phyloP scores from a whole-genome alignment of 2,888 invertebrate genomes.

The Xestia c-nigrum region DNA sequence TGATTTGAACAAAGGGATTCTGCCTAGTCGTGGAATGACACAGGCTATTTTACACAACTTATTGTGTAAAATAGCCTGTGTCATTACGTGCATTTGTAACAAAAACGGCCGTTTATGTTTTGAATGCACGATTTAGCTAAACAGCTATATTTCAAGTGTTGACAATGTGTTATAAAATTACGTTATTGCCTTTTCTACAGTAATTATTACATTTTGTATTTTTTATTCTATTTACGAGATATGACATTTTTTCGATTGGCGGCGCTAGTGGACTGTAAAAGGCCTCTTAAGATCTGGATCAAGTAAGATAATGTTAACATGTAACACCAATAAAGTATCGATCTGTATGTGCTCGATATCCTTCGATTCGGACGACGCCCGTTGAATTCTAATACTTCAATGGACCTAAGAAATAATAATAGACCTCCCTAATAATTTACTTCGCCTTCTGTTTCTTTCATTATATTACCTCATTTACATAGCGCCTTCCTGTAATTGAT shows the following conservation, averaged over 20 bases:
- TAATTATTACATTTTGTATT: too few species aligned
- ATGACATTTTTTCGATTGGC: too few species aligned
- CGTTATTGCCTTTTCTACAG: too few species aligned
- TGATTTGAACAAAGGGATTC: not conserved
- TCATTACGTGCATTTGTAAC: too few species aligned
- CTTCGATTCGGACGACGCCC: constrained; percentile 10
- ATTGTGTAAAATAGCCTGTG: too few species aligned
- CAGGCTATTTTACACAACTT: not conserved
- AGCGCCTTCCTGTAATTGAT: constrained; percentile 52
- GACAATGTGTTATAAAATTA: too few species aligned
- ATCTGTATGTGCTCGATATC: constrained; percentile 20
- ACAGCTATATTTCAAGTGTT: too few species aligned
- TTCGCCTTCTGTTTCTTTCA: constrained; percentile 23
- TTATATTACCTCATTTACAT: constrained; percentile 51
- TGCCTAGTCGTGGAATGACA: not conserved
- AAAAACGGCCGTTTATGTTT: too few species aligned
- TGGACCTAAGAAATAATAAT: constrained; percentile 13
- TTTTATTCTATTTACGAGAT: too few species aligned
- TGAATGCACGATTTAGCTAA: too few species aligned
- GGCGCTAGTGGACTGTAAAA: too few species aligned
- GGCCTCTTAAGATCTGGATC: not conserved
- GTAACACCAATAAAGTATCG: constrained; percentile 4
- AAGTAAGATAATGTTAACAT: not conserved
- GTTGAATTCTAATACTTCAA: constrained; percentile 32
- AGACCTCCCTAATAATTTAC: constrained; percentile 35